Evolutionary conservation across 2,797 vertebrate genomes (phyloP).

Genomic region (Aphelocoma californica): DNA sequence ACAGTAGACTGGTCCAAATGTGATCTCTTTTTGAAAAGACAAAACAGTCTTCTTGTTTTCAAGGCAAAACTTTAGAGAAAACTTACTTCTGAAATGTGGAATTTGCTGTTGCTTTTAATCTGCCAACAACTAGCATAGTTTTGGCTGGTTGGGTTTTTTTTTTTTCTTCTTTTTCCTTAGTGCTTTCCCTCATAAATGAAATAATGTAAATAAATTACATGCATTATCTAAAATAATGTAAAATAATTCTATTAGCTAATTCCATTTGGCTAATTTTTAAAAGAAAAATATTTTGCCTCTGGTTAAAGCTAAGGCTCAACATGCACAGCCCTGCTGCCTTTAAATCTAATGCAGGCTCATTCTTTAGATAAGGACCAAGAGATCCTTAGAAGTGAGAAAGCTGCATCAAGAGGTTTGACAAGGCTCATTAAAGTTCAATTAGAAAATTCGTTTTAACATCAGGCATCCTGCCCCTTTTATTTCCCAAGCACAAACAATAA

Average conservation of each 20-base stretch:
- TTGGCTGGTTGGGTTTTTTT: not conserved
- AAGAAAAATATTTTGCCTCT: not conserved
- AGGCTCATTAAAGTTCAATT: slow-evolving; percentile 5
- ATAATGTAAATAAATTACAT: not conserved
- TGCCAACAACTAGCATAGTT: not conserved
- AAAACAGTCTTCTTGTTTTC: not conserved
- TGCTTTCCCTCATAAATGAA: not conserved
- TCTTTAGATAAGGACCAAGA: not conserved
- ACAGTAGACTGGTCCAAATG: not conserved
- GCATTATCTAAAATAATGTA: not conserved
- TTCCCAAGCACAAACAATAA: not conserved
- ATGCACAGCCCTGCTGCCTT: not conserved
- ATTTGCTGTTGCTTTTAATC: not conserved
- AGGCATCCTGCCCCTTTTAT: not conserved
- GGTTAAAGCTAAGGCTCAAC: not conserved
- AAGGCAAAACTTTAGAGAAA: not conserved
- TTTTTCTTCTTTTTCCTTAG: not conserved
- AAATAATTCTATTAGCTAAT: not conserved
- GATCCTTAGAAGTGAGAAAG: not conserved
- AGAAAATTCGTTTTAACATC: not conserved
- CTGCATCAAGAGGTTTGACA: not conserved
- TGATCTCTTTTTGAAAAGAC: not conserved
- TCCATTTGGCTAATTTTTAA: not conserved
- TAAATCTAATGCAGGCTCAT: not conserved
- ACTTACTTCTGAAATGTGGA: not conserved